Evolutionary conservation across 2,113 vertebrate genomes (phyloP), one percentile per base, ranked within the genome.

Genomic region (Scomber scombrus): DNA sequence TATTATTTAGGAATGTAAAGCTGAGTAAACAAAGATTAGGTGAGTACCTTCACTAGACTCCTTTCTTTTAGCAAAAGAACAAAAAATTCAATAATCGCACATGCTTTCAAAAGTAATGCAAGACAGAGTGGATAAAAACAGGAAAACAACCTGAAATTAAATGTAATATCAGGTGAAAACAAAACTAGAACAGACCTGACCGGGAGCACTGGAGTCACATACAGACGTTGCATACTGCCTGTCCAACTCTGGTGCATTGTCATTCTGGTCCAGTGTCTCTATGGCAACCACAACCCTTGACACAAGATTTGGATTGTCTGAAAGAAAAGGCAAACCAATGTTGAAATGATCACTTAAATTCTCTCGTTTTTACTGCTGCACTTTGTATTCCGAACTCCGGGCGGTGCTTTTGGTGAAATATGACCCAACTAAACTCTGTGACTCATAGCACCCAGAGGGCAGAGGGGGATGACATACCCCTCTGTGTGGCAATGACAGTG

Each of bases 241-340:
- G 51, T 97, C 96, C 91, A 98, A 81, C 85, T 96, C 95, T 0
- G 97, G 97, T 2, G 96, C 92, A 26, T 97, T 97, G 93, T 98
- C 97, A 57, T 98, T 97, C 88, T 96, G 93, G 83, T 98, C 97
- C 67, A 98, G 91, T 12, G 95, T 97, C 90, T 96, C 96, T 94
- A 98, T 93, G 85, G 96, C 90, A 85, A 97, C 96, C 78, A 95
- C 95, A 16, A 96, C 95, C 13, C 93, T 95, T 68, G 96, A 95
- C 85, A 95, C 93, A 77, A 96, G 96, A 58, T 95, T 94, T 4
- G 96, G 96, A 83, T 96, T 97, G 91, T 97, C 97, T 98, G 72
- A 51, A 78, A 70, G 65, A 64, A 55, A 84, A 58, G 3, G 49
- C n/a, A 82, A 64, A 78, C 11, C 47, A 64, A 86, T 51, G 60